These are phyloP conservation scores for Erythrocercus mccallii DNA, from an alignment of 2,113 vertebrate genomes.

Conservation along the genomic window DNA sequence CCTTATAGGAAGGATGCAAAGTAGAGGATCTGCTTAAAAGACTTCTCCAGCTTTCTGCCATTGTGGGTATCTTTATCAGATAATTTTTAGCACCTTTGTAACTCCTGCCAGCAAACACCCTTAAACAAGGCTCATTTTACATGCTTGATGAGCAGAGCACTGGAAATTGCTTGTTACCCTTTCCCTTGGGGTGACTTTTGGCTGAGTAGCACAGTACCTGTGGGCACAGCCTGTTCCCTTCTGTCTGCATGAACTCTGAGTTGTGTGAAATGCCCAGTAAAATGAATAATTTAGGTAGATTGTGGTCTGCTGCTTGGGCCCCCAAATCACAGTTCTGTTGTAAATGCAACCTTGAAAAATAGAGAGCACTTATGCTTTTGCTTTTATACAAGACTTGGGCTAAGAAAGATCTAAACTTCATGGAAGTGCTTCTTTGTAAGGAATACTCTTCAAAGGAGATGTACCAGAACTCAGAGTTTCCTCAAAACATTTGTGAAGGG, in stretches of 20 bases:
- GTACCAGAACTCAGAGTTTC: neutral
- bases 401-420: neutral
- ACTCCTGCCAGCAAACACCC: neutral
- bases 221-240: neutral
- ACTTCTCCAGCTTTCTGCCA: neutral
- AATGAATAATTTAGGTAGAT: neutral
- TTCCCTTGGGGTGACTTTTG: neutral
- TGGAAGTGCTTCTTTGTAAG: neutral
- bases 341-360: neutral
- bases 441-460: neutral
- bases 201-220: neutral
- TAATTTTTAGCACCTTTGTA: neutral
- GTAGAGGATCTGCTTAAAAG: neutral
- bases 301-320: neutral
- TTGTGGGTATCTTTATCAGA: neutral
- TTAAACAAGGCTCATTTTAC: neutral
- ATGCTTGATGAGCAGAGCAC: neutral
- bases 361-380: neutral
- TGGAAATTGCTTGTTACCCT: neutral
- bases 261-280: neutral
- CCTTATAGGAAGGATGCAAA: neutral
- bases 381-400: neutral
- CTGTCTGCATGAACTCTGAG: fast-evolving
- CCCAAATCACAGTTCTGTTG: neutral
- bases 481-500: neutral